Evolutionary conservation across 2,113 vertebrate genomes (phyloP).

Genomic region (Ptilorrhoa leucosticta): DNA sequence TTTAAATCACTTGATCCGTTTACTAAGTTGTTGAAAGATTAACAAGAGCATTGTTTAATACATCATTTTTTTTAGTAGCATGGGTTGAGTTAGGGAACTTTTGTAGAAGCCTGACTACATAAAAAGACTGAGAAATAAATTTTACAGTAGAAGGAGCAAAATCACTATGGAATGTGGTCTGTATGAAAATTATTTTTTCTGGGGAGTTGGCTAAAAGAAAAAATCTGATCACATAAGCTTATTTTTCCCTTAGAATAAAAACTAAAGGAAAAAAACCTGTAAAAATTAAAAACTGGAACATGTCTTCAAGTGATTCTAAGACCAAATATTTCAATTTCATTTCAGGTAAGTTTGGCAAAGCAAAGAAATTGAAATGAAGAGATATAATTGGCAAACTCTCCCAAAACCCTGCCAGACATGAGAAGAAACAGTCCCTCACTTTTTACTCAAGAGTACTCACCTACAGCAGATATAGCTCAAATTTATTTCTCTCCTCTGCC

Average conservation of each 20-base stretch:
- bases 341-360: not conserved
- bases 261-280: not conserved
- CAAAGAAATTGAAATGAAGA: not conserved
- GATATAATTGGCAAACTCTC: not conserved
- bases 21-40: conserved; percentile 21
- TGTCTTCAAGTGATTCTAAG: not conserved
- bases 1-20: conserved; percentile 14
- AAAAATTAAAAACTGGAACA: not conserved
- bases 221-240: not conserved
- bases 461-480: not conserved
- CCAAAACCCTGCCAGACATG: not conserved
- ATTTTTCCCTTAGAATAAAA: not conserved
- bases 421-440: not conserved
- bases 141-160: conserved; percentile 4
- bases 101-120: not conserved
- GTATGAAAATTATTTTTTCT: not conserved
- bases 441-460: not conserved
- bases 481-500: not conserved
- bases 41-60: not conserved
- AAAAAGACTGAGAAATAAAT: not conserved
- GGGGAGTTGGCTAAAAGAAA: not conserved
- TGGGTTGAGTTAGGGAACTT: not conserved
- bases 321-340: not conserved
- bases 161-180: not conserved
- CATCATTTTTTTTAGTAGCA: not conserved